Base-by-base conservation (phyloP, 2,113 vertebrate genomes). In the Cnemophilus loriae region DNA sequence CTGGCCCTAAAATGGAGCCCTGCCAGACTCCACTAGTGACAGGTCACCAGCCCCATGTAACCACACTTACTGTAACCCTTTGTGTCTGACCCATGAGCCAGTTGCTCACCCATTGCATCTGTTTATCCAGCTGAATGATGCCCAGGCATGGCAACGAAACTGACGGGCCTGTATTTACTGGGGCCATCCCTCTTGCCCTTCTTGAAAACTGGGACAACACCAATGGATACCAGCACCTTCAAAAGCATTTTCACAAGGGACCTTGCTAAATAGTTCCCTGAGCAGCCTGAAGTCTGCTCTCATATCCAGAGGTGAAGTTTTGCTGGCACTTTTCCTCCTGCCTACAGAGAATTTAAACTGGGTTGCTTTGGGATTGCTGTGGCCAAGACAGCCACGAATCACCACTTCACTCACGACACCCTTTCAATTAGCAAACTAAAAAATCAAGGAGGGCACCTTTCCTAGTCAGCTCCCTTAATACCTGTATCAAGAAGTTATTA, bases 61-160 rank as follows among this genome's bases (percentile, higher is more conserved):
- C 32, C 7, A 8, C 15, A 19, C 15, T 27, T 57, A 37, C 27
- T 20, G 3, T 16, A 37, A n/a, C 13, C 13, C 23, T 67, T 46
- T 74, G 37, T 52, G 22, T 42, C 18, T 67, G 60, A 89, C 6
- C 44, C 33, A 20, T 7, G 46, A 53, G 33, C 37, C 60, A 46
- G 23, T 15, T 67, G 52, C 33, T 46, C 28, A n/a, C 19, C 7
- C 16, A 17, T 2, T 24, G 37, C 23, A 30, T 14, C 11, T 57
- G 7, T 81, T 52, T 44, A 67, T 46, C 33, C 60, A 46, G 23
- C 33, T 67, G 33, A 67, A 67, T n/a, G 37, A 46, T 14, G 33
- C 0, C 0, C 33, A 59, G 68, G 44, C 33, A 57, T 0, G 0
- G 18, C 44, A 81, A 32, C 9, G 16, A 80, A 71, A 70, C 26